A percentile compares a stretch with the other conserved stretches of the same genome.
Evolutionary conservation across 2,797 vertebrate species (phyloP).

Genomic region (Muscicapa striata): DNA sequence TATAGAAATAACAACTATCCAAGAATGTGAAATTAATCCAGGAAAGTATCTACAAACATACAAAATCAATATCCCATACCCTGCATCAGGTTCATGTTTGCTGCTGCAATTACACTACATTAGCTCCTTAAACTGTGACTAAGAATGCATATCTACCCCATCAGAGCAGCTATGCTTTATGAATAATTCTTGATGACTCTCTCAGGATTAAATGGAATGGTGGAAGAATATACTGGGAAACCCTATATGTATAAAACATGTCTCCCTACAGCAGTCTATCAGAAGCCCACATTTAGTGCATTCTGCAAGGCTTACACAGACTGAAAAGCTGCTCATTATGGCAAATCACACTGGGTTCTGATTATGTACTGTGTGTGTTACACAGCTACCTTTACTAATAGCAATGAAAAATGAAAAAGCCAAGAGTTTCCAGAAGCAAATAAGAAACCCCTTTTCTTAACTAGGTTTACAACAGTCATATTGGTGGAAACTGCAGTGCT

Average conservation of each 20-base stretch:
- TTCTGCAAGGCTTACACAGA: background rate
- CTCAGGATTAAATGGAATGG: background rate
- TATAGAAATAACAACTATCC: background rate
- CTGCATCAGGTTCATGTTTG: rapidly evolving
- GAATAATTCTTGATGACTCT: background rate
- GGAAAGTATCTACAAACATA: background rate
- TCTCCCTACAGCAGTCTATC: background rate
- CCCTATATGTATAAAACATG: background rate
- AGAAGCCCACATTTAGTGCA: background rate
- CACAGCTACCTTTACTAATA: background rate
- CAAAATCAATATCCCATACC: background rate
- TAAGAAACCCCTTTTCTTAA: background rate
- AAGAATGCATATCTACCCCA: background rate
- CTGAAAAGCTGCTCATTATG: background rate
- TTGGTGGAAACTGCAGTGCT: background rate
- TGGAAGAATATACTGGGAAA: background rate
- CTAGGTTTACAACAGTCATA: background rate
- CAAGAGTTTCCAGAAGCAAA: background rate
- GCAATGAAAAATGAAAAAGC: background rate
- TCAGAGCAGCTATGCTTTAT: background rate
- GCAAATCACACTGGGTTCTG: background rate
- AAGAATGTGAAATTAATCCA: background rate
- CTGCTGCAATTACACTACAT: background rate
- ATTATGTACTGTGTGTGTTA: background rate
- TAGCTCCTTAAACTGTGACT: background rate